Percentiles rank a stretch among this genome's conserved stretches.
These are phyloP conservation scores for Drosophila kanekoi DNA, from an alignment of 2,888 invertebrate species.

Conservation along the genomic window DNA sequence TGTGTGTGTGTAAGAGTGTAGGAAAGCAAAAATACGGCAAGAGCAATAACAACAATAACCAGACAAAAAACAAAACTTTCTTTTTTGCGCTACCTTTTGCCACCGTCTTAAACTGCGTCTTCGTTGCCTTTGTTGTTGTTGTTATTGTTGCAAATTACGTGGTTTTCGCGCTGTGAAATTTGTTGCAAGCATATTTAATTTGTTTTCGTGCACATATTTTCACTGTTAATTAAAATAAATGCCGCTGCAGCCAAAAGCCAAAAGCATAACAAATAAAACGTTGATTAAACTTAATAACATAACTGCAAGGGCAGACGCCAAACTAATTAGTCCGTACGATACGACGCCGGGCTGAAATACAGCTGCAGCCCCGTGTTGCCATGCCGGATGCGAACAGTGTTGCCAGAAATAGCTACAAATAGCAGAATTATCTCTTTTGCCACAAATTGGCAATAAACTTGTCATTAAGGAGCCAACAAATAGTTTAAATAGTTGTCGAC, in stretches of 20 bases:
- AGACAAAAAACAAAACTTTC: constrained; percentile 70
- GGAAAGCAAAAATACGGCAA: constrained; percentile 63
- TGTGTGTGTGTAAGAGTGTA: constrained; percentile 46
- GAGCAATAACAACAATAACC: constrained; percentile 46
- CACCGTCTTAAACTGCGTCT: constrained; percentile 50
- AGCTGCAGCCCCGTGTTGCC: constrained; percentile 9
- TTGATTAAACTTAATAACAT: constrained; percentile 43
- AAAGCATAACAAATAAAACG: constrained; percentile 39
- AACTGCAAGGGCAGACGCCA: constrained; percentile 51
- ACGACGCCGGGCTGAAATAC: no score
- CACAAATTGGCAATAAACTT: no score
- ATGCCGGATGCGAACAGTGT: constrained; percentile 39
- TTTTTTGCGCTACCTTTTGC: constrained; percentile 79
- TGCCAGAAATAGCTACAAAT: not conserved
- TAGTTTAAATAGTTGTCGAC: no score
- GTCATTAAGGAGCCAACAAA: no score
- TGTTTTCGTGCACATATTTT: constrained; percentile 53
- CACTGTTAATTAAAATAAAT: constrained; percentile 69
- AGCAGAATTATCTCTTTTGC: no score
- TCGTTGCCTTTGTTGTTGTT: constrained; percentile 22
- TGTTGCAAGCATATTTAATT: constrained; percentile 64
- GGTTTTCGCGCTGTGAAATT: constrained; percentile 72
- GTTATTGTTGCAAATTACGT: constrained; percentile 64
- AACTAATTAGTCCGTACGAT: constrained; percentile 33
- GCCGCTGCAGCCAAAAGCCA: constrained; percentile 44